Conservation (phyloP, 2,113 vertebrate species). For the Neopipo cinnamomea region DNA sequence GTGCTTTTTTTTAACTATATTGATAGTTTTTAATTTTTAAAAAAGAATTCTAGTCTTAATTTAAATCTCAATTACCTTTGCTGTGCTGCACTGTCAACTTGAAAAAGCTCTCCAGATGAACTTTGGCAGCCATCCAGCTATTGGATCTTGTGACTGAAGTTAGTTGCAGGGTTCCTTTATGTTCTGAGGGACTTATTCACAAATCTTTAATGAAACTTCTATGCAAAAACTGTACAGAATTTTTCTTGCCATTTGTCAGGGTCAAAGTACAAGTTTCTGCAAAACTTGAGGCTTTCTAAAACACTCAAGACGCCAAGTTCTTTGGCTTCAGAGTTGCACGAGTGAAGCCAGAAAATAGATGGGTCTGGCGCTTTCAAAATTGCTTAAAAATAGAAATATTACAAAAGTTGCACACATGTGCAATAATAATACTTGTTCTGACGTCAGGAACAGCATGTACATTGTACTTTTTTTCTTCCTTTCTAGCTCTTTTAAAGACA, state of each 20-base stretch:
- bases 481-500: neutral
- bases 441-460: neutral
- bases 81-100: neutral
- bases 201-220: conserved; percentile 13
- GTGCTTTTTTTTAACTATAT: neutral
- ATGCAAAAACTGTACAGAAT: neutral
- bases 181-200: neutral
- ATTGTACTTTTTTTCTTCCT: neutral
- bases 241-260: conserved; percentile 12
- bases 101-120: neutral
- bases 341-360: conserved; percentile 55
- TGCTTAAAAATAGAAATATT: conserved; percentile 59
- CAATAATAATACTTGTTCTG: conserved; percentile 34
- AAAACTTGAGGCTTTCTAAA: conserved; percentile 19
- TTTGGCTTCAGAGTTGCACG: neutral
- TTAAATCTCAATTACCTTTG: conserved; percentile 9
- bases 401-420: conserved; percentile 34
- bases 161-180: neutral
- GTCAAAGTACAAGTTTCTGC: neutral
- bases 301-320: neutral
- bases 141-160: neutral
- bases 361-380: conserved; percentile 41
- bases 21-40: neutral
- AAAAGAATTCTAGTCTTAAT: neutral
- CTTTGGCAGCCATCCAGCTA: neutral